These are phyloP conservation scores for Heterohyrax brucei DNA, from an alignment of 2,797 vertebrate genomes.

Conservation along the genomic window DNA sequence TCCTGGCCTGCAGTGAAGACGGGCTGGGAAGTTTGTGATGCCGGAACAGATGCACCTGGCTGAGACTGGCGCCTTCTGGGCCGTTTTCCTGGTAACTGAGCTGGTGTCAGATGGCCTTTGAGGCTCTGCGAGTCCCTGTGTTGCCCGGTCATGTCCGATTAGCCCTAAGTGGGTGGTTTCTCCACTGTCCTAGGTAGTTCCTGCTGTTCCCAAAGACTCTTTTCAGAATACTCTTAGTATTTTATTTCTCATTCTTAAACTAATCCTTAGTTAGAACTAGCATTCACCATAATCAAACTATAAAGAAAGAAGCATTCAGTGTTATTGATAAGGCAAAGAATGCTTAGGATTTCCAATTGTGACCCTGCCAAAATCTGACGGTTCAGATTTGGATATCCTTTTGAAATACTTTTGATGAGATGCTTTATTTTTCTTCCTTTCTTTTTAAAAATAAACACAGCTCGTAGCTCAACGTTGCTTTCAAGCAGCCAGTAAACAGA, in stretches of 20 bases:
- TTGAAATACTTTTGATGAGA: constrained; percentile 25
- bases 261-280: neutral
- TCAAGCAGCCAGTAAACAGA: neutral
- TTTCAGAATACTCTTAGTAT: neutral
- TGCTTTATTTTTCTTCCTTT: constrained; percentile 7
- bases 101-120: neutral
- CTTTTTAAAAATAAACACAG: neutral
- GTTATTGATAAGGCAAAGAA: neutral
- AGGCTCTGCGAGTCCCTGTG: constrained; percentile 11
- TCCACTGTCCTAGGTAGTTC: neutral
- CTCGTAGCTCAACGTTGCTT: neutral
- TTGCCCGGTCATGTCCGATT: neutral
- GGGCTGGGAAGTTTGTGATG: constrained; percentile 54
- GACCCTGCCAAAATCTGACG: neutral
- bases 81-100: neutral
- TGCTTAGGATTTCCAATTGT: neutral
- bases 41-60: constrained; percentile 10
- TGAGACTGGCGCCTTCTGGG: neutral
- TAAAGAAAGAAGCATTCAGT: neutral
- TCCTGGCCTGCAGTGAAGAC: neutral
- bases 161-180: neutral
- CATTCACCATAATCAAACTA: too few relatives aligned
- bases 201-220: constrained; percentile 4
- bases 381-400: constrained; percentile 13
- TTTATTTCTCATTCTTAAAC: constrained; percentile 5